Evolutionary conservation across 1,140 invertebrate genomes (phyloP).

Genomic region (Drosophila eugracilis): DNA sequence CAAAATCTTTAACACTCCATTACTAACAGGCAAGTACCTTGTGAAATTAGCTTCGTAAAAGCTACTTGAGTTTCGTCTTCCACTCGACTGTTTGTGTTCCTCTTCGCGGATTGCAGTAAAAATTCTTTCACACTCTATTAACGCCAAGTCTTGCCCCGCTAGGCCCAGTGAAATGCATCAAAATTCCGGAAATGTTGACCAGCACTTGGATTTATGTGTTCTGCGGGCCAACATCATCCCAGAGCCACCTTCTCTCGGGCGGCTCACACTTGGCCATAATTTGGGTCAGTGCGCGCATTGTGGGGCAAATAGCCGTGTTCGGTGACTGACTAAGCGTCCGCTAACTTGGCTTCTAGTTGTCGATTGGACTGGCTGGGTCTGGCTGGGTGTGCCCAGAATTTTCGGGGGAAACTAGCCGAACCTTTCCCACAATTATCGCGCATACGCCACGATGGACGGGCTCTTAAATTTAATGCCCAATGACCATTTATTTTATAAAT

Average conservation of each 20-base stretch:
- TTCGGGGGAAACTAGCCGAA: slow-evolving; percentile 17
- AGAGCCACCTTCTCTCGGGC: background rate
- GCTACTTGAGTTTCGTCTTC: slow-evolving; percentile 11
- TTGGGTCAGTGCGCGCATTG: slow-evolving; percentile 65
- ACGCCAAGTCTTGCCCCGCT: slow-evolving; percentile 33
- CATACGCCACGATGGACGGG: slow-evolving; percentile 36
- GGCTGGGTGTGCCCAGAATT: slow-evolving; percentile 52
- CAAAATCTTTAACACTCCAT: background rate
- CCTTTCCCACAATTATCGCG: slow-evolving; percentile 50
- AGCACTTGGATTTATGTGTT: slow-evolving; percentile 61
- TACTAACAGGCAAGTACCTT: background rate
- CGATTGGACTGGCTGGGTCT: slow-evolving; percentile 39
- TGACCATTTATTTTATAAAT: slow-evolving; percentile 51
- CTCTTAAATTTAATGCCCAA: slow-evolving; percentile 49
- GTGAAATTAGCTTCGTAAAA: slow-evolving; percentile 22
- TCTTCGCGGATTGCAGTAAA: slow-evolving; percentile 35
- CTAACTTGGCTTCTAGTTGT: slow-evolving; percentile 76
- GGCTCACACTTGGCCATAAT: slow-evolving; percentile 41
- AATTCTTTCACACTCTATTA: slow-evolving; percentile 75
- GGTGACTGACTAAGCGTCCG: slow-evolving; percentile 54
- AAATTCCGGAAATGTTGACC: slow-evolving; percentile 69
- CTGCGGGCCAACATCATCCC: slow-evolving; percentile 14
- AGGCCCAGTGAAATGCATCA: slow-evolving; percentile 61
- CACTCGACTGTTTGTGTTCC: slow-evolving; percentile 20
- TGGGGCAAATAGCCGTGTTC: slow-evolving; percentile 42